Conservation (phyloP, 2,113 vertebrate genomes). For the Zonotrichia leucophrys region DNA sequence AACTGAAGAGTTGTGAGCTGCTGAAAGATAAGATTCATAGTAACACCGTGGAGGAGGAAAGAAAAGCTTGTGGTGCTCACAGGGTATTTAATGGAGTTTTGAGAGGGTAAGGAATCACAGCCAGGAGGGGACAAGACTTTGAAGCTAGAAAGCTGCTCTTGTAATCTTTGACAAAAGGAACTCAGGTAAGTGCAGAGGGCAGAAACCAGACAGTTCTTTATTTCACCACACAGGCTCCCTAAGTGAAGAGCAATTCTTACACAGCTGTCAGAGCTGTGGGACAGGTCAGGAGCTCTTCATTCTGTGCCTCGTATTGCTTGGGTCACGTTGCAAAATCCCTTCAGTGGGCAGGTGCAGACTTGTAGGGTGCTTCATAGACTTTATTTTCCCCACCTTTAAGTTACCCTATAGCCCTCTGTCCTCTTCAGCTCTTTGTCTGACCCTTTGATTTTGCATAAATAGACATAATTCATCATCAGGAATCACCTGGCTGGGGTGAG, state of each 20-base stretch:
- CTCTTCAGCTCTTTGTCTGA: not conserved
- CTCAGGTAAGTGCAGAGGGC: not conserved
- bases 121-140: not conserved
- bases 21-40: not conserved
- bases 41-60: not conserved
- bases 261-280: not conserved
- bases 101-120: not conserved
- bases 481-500: not conserved
- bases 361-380: not conserved
- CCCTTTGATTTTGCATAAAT: not conserved
- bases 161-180: not conserved
- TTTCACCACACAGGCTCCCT: not conserved
- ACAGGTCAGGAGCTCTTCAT: not conserved
- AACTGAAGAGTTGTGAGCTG: not conserved
- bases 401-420: not conserved
- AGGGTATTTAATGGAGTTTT: not conserved
- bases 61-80: not conserved
- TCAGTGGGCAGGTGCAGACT: not conserved
- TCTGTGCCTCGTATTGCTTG: fast-evolving
- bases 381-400: not conserved
- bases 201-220: not conserved
- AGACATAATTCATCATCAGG: not conserved
- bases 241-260: not conserved
- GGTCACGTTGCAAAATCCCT: not conserved
- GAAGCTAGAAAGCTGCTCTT: not conserved